Conservation (phyloP, 2,113 vertebrate species). For the Perca schrenkii region DNA sequence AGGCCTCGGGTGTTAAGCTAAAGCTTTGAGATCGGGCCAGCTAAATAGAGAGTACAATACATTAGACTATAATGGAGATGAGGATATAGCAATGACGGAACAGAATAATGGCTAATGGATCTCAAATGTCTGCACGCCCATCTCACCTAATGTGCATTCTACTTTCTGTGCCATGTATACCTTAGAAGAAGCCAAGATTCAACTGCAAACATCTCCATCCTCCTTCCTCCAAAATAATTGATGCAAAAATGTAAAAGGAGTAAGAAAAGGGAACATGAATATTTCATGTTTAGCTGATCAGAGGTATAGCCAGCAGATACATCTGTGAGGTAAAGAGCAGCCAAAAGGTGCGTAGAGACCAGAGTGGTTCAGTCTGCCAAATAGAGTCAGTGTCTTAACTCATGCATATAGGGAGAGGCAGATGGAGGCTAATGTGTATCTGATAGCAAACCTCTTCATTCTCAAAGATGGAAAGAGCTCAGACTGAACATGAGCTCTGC, state of each 20-base stretch:
- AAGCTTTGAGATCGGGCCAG: constrained; percentile 31
- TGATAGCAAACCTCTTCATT: constrained; percentile 62
- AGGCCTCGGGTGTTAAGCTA: constrained; percentile 52
- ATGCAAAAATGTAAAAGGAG: constrained; percentile 55
- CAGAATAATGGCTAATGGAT: constrained; percentile 66
- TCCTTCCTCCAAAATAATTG: constrained; percentile 50
- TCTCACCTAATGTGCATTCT: constrained; percentile 56
- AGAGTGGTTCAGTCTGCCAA: constrained; percentile 50
- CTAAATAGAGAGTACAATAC: constrained; percentile 56
- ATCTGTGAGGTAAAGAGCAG: constrained; percentile 56
- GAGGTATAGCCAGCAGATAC: constrained; percentile 59
- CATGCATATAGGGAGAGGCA: constrained; percentile 66
- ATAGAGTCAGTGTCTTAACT: constrained; percentile 60
- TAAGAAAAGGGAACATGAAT: constrained; percentile 64
- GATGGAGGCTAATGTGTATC: constrained; percentile 64
- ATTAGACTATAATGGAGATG: constrained; percentile 57
- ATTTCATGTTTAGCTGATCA: constrained; percentile 67
- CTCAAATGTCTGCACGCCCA: constrained; percentile 55
- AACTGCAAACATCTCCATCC: constrained; percentile 25
- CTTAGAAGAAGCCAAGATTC: constrained; percentile 37
- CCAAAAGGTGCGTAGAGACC: constrained; percentile 61
- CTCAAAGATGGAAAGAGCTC: constrained; percentile 60
- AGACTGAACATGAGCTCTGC: constrained; percentile 51
- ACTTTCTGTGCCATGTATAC: constrained; percentile 27
- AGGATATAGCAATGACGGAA: constrained; percentile 39